phyloP scores from a whole-genome alignment of 1,140 invertebrate genomes.

The Heliothis subflexa region DNA sequence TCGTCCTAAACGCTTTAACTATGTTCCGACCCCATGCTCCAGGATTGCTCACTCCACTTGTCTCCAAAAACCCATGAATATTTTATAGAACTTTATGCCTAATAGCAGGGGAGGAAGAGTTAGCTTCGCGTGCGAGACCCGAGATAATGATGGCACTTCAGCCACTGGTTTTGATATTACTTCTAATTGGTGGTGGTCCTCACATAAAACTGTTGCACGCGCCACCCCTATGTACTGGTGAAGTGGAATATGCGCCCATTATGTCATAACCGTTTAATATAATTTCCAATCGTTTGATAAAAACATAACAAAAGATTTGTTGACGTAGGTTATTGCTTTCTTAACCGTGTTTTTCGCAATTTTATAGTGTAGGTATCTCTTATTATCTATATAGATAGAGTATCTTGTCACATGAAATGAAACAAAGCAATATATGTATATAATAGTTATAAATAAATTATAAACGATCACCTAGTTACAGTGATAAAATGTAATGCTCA shows the following conservation, averaged over 20 bases:
- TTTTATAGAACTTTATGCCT: constrained; percentile 74
- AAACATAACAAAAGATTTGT: background rate
- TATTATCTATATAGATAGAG: background rate
- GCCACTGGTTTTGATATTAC: constrained; percentile 81
- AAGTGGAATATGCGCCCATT: constrained; percentile 31
- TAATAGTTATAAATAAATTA: too few species aligned
- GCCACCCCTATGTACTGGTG: constrained; percentile 74
- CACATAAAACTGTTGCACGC: constrained; percentile 84
- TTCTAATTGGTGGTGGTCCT: constrained; percentile 83
- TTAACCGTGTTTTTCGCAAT: background rate
- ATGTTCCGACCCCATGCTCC: constrained; percentile 82
- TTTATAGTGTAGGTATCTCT: too few species aligned
- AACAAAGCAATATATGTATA: too few species aligned
- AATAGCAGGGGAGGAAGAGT: constrained; percentile 67
- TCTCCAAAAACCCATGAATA: constrained; percentile 83
- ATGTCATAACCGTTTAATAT: constrained; percentile 8
- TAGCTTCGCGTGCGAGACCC: constrained; percentile 62
- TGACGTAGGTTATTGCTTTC: background rate
- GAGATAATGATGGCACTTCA: constrained; percentile 85
- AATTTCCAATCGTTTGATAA: background rate
- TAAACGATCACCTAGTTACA: too few species aligned
- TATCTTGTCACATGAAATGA: too few species aligned
- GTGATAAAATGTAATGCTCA: background rate
- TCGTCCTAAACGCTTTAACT: constrained; percentile 85
- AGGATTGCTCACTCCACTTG: constrained; percentile 85